These are phyloP conservation scores for Wasmannia auropunctata DNA, from an alignment of 1,140 invertebrate species.

Conservation along the genomic window DNA sequence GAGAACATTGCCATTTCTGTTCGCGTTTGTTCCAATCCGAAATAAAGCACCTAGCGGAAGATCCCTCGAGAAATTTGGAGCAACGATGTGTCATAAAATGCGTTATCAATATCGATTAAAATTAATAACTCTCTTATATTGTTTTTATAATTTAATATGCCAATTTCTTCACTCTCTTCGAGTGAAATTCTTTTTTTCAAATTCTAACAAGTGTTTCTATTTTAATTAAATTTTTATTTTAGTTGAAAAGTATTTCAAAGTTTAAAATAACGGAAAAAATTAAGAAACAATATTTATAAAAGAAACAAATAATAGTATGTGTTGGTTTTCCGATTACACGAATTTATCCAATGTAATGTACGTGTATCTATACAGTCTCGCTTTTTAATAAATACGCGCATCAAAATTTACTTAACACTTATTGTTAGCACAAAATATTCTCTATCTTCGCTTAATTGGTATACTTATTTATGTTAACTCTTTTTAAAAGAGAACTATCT, in stretches of 20 bases:
- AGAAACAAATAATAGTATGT: neutral
- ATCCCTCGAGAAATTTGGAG: neutral
- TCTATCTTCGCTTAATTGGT: neutral
- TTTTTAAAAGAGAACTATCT: neutral
- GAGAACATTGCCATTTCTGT: conserved; percentile 10
- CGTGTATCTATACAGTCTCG: neutral
- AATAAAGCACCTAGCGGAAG: neutral
- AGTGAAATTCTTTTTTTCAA: neutral
- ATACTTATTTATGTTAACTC: neutral
- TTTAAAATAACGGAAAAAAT: neutral
- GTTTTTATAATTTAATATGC: neutral
- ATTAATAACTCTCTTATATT: neutral
- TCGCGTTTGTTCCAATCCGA: neutral
- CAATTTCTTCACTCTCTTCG: neutral
- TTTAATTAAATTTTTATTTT: neutral
- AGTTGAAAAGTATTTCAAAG: too few species aligned
- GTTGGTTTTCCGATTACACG: neutral
- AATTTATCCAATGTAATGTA: neutral
- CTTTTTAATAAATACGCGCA: neutral
- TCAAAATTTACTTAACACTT: neutral
- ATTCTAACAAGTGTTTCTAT: neutral
- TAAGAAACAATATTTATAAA: neutral
- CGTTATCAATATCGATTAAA: neutral
- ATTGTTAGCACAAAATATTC: neutral
- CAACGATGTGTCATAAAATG: neutral